Base-by-base conservation (phyloP, 2,888 invertebrate genomes). In the Flexamia atlantica region DNA sequence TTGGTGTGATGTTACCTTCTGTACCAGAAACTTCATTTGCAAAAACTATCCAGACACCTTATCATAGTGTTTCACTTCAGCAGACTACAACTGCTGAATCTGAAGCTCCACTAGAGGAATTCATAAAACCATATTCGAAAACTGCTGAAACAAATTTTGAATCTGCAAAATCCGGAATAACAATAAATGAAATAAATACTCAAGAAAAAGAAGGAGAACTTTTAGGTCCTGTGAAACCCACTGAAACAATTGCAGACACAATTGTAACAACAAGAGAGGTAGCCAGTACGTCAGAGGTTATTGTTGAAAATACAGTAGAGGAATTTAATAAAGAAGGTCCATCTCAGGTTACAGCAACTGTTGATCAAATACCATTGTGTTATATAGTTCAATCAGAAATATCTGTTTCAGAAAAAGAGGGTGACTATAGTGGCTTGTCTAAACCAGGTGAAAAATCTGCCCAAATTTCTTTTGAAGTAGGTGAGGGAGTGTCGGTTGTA, bases 331-430 rank as follows among this genome's bases (percentile, higher is more conserved):
- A 50, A 5, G 70, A 85, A 85, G 70, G 81, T 40, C 86, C 83
- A 72, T 81, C 85, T 60, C 74, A 89, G 53, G 91, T 91, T 50
- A 92, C 90, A 88, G 89, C 89, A 85, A 91, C 88, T 0, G 60
- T 87, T 25, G 85, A 85, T 20, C 87, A 86, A 64, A 40, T 87
- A 14, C 87, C 88, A 7, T 88, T 91, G 46, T 91, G 92, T 87
- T 88, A 91, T 85, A 85, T 92, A 0, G 89, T 90, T 36, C 89
- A 90, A 88, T 91, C 89, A 17, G 90, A 91, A 88, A 88, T 90
- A 25, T 83, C 88, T 25, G 86, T 90, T 12, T 89, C 89, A 85
- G 92, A 92, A 88, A 89, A 87, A 25, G 91, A 91, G 88, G 85
- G 90, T 68, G 88, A 89, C 60, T 90, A 94, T 17, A 88, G 90